phyloP scores from a whole-genome alignment of 35 echinoderm and acorn worm genomes.

The Nesometra sesokonis region DNA sequence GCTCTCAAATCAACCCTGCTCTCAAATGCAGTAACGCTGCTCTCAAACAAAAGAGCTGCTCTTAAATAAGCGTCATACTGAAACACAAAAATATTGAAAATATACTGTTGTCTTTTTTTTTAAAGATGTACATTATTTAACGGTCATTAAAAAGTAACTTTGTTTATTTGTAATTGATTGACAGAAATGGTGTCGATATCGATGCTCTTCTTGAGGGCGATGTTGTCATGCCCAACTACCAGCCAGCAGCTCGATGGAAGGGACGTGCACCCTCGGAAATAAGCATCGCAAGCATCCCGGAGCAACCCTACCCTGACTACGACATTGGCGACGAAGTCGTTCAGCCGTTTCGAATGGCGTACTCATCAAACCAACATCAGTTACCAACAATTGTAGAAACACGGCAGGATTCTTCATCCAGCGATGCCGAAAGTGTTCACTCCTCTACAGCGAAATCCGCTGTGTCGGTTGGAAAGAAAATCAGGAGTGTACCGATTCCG shows the following conservation, averaged over 20 bases:
- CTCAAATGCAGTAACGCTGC: too few relatives aligned
- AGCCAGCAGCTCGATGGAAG: not conserved
- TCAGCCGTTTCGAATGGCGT: not conserved
- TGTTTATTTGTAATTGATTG: not conserved
- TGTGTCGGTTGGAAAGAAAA: not conserved
- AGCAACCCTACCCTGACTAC: not conserved
- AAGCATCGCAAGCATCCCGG: not conserved
- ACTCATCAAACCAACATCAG: not conserved
- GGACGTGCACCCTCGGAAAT: not conserved
- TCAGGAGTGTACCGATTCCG: conserved; percentile 6
- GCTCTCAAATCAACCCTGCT: too few relatives aligned
- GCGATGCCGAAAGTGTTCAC: conserved; percentile 1
- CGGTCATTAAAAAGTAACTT: too few relatives aligned
- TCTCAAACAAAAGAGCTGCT: too few relatives aligned
- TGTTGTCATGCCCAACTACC: not conserved
- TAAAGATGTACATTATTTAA: too few relatives aligned
- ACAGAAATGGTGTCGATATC: not conserved
- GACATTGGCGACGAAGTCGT: not conserved
- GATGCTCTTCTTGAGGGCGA: not conserved
- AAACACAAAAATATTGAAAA: too few relatives aligned
- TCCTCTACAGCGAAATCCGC: not conserved
- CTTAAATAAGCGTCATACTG: too few relatives aligned
- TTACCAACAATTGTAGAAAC: not conserved
- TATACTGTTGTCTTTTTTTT: too few relatives aligned
- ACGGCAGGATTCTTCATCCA: not conserved